Percentiles rank a stretch among this genome's conserved stretches.
Evolutionary conservation across 2,888 invertebrate genomes (phyloP).

Genomic region (Phytoseiulus persimilis): DNA sequence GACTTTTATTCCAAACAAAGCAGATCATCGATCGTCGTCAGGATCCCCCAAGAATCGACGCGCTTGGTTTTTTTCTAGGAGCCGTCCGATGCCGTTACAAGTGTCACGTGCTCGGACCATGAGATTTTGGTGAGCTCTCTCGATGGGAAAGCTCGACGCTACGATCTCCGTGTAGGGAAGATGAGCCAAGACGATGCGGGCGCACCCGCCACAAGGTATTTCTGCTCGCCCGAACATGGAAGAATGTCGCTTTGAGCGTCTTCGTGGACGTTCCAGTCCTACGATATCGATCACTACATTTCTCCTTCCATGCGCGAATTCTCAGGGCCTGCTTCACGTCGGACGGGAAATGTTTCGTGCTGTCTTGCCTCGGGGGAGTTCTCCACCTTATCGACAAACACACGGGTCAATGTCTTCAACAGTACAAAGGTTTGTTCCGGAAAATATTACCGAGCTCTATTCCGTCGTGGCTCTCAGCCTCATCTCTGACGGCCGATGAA

Average conservation of each 20-base stretch:
- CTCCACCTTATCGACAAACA: constrained; percentile 80
- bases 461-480: neutral
- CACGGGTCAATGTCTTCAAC: constrained; percentile 57
- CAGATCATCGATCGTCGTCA: too few relatives aligned
- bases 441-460: too few relatives aligned
- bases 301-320: too few relatives aligned
- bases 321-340: constrained; percentile 68
- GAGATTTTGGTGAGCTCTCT: constrained; percentile 83
- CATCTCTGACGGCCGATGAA: too few relatives aligned
- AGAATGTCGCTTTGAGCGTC: too few relatives aligned
- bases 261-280: neutral
- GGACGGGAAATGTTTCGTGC: constrained; percentile 83
- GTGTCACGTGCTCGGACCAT: constrained; percentile 65
- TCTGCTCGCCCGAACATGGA: too few relatives aligned
- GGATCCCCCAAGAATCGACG: neutral
- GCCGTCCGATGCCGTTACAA: constrained; percentile 73
- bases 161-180: constrained; percentile 80
- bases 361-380: constrained; percentile 71
- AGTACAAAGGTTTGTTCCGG: neutral
- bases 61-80: constrained; percentile 56
- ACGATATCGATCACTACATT: too few relatives aligned
- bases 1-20: too few relatives aligned
- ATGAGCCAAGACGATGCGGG: constrained; percentile 68
- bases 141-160: constrained; percentile 74
- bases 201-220: constrained; percentile 14